These are phyloP conservation scores for Chamaetylas fuelleborni DNA, from an alignment of 2,113 vertebrate species.

Conservation along the genomic window DNA sequence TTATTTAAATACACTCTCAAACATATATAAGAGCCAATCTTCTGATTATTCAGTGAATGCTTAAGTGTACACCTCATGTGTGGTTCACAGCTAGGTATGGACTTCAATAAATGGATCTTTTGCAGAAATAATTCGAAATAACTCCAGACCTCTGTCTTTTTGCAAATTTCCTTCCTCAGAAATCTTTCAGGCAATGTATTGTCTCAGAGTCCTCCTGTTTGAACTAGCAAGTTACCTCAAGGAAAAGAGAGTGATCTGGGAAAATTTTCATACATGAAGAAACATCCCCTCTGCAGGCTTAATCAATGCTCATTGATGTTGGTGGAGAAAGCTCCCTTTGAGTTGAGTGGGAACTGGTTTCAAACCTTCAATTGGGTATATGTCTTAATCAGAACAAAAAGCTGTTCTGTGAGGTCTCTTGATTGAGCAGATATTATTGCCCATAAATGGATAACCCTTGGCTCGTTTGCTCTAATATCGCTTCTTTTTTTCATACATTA, in stretches of 20 bases:
- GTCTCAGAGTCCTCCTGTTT: background rate
- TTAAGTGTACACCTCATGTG: background rate
- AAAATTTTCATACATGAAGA: background rate
- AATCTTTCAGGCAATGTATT: background rate
- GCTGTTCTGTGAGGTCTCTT: background rate
- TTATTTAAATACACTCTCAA: background rate
- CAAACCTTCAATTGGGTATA: background rate
- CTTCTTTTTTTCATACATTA: conserved; percentile 22
- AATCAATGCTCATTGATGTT: background rate
- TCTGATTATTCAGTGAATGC: background rate
- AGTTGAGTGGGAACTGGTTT: background rate
- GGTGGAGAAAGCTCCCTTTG: background rate
- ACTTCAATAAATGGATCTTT: background rate
- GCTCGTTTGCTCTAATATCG: background rate
- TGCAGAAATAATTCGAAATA: background rate
- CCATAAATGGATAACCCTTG: conserved; percentile 28
- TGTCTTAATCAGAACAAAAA: conserved; percentile 42
- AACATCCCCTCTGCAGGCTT: background rate
- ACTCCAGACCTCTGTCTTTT: background rate
- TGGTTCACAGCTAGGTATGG: background rate
- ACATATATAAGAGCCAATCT: background rate
- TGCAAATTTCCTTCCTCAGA: background rate
- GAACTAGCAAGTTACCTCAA: background rate
- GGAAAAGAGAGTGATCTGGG: background rate
- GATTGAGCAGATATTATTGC: conserved; percentile 23